Conservation (phyloP, 2,113 vertebrate genomes). For the Prolemur simus region DNA sequence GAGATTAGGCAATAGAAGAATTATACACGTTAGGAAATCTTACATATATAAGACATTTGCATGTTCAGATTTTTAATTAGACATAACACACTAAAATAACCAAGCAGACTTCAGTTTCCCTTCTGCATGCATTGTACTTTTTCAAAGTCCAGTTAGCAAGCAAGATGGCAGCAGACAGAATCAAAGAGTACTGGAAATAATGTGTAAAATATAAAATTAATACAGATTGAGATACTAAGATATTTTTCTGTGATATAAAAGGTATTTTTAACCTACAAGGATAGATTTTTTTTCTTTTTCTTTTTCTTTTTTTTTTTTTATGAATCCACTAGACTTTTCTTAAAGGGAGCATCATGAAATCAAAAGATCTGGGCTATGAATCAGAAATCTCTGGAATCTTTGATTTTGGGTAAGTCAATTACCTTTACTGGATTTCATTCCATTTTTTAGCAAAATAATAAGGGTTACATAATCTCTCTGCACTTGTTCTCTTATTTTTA, state of each 20-base stretch:
- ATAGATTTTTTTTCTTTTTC: too few species aligned
- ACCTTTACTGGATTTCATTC: neutral
- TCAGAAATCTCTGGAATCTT: neutral
- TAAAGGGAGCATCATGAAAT: neutral
- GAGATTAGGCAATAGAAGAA: neutral
- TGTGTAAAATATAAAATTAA: neutral
- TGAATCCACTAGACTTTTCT: neutral
- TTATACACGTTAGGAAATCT: neutral
- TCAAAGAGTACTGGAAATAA: neutral
- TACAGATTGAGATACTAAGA: neutral
- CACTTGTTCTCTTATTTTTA: neutral
- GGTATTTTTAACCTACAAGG: neutral
- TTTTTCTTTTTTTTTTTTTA: too few species aligned
- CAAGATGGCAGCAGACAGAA: neutral
- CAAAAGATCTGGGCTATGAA: neutral
- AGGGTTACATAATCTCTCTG: rapidly evolving
- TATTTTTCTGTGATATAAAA: neutral
- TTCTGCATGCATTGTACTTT: neutral
- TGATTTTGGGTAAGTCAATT: neutral
- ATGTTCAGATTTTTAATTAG: neutral
- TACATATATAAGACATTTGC: neutral
- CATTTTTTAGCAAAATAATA: neutral
- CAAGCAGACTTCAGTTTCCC: neutral
- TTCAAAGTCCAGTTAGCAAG: neutral
- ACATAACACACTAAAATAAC: neutral